Base-by-base conservation (phyloP, 2,113 vertebrate genomes). In the Patagioenas fasciata region DNA sequence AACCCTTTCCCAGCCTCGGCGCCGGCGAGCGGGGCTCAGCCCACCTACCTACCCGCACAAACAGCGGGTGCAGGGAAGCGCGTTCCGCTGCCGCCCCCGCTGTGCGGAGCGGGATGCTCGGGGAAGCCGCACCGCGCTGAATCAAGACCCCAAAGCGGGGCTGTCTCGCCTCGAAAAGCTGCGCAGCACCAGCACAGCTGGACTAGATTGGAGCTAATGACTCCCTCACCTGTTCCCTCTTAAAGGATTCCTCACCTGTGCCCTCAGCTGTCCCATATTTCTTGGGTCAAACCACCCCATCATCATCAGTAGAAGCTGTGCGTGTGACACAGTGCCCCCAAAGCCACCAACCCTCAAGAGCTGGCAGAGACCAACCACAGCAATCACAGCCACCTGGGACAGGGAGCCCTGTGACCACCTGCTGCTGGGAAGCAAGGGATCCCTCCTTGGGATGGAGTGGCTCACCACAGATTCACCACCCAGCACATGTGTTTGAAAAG, bases 271-370 rank as follows among this genome's bases (percentile, higher is more conserved):
- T 16, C 48, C 67, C 56, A 0, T 29, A 13, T 2, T 1, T 26
- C 34, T 2, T 1, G 32, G 72, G 48, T 9, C 4, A 4, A 3
- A 21, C 58, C 48, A 54, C 10, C 57, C 32, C 75, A 5, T 2
- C 75, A 8, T n/a, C n/a, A n/a, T n/a, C n/a, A 61, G 23, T 14
- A 6, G 4, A 38, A 44, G 53, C 61, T 12, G 31, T 6, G 1
- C 0, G 0, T 0, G 61, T 9, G 32, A 47, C 11, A 5, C 6
- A 8, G 3, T 4, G 15, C 6, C 24, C 36, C 75, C 2, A 9
- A 40, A 47, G n/a, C 40, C 77, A 29, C 47, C 0, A 2, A 15
- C 28, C n/a, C 5, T 17, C 51, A 26, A 40, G 85, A 69, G 15
- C 56, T 28, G 28, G 47, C 88, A 29, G 29, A 51, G 16, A 19